Evolutionary conservation across 2,113 vertebrate species (phyloP).

Genomic region (human): DNA sequence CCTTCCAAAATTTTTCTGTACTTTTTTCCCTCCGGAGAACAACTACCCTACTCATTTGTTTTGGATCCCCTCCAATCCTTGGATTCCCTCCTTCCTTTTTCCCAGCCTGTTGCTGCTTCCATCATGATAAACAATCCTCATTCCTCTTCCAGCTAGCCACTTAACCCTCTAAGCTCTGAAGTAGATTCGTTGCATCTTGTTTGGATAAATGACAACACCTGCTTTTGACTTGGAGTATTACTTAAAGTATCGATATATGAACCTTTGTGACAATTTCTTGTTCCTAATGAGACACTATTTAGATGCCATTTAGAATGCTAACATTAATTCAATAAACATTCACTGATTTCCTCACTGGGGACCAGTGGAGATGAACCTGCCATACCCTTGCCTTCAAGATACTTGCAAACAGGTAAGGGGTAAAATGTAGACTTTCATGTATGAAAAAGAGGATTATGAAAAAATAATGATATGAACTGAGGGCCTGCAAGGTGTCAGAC

Average conservation of each 20-base stretch:
- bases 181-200: conserved; percentile 58
- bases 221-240: conserved; percentile 43
- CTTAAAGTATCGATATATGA: neutral
- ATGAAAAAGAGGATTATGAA: neutral
- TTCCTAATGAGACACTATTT: neutral
- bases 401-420: neutral
- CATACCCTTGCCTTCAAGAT: neutral
- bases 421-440: neutral
- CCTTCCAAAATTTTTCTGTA: neutral
- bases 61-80: conserved; percentile 18
- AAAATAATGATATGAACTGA: neutral
- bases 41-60: neutral
- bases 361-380: neutral
- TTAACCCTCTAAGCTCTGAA: conserved; percentile 72
- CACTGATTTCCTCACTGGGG: neutral
- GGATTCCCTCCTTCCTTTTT: neutral
- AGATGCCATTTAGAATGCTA: neutral
- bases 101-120: conserved; percentile 52
- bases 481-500: neutral
- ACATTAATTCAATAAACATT: neutral
- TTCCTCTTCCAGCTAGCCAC: conserved; percentile 71
- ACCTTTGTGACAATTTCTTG: conserved; percentile 41
- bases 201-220: conserved; percentile 39
- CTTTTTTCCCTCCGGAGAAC: neutral
- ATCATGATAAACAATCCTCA: conserved; percentile 73